These are phyloP conservation scores for Phaethornis superciliosus DNA, from an alignment of 2,113 vertebrate genomes.

Conservation along the genomic window DNA sequence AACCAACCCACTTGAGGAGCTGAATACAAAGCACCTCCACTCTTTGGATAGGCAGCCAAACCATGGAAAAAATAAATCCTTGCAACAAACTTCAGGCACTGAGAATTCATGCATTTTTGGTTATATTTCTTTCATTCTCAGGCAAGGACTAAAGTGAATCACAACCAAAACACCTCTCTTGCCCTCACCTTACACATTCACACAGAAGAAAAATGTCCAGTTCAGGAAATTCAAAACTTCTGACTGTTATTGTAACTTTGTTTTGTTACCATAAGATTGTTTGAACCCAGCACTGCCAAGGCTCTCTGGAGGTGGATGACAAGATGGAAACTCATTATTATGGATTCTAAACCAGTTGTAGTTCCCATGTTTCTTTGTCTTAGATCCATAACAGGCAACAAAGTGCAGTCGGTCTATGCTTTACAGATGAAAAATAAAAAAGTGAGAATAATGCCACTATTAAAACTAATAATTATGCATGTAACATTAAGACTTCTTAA, in stretches of 20 bases:
- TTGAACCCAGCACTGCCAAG: neutral
- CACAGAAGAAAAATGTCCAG: neutral
- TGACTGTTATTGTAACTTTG: neutral
- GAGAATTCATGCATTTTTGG: neutral
- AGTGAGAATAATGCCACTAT: neutral
- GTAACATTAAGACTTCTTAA: neutral
- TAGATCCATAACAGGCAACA: neutral
- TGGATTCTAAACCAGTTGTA: neutral
- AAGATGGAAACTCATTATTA: neutral
- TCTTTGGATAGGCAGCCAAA: neutral
- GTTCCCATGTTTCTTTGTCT: neutral
- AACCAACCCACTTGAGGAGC: neutral
- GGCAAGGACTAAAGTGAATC: neutral
- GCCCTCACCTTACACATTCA: neutral
- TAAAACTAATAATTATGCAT: neutral
- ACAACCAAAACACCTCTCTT: neutral
- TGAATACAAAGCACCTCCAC: neutral
- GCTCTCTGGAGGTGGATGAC: neutral
- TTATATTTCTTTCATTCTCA: neutral
- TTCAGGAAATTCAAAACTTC: neutral
- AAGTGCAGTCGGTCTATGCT: neutral
- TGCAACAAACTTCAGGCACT: neutral
- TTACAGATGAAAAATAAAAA: neutral
- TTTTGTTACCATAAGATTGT: neutral
- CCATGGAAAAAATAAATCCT: neutral